Conservation (phyloP, 2,888 invertebrate genomes). For the Acleris holmiana region DNA sequence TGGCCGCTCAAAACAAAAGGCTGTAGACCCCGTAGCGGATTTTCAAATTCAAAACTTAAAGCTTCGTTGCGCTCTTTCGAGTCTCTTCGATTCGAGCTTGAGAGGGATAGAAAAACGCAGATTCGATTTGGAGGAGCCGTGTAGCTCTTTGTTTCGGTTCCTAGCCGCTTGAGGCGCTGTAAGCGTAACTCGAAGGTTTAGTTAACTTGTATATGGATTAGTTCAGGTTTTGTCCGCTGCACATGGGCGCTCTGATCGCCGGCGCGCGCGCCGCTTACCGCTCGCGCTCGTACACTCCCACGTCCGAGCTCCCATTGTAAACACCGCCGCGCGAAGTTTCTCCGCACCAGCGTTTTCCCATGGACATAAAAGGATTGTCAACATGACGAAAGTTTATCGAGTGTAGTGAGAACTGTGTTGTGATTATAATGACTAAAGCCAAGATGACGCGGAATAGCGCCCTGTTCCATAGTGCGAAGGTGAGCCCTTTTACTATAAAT, state of each 20-base stretch:
- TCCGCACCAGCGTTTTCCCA: constrained; percentile 55
- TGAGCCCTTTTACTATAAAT: constrained; percentile 62
- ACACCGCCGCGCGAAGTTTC: constrained; percentile 64
- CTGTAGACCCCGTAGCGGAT: constrained; percentile 35
- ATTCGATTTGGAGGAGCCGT: neutral
- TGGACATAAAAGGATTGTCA: constrained; percentile 58
- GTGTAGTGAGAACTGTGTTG: constrained; percentile 69
- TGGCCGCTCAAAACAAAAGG: constrained; percentile 64
- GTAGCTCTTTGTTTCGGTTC: constrained; percentile 47
- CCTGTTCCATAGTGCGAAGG: constrained; percentile 91
- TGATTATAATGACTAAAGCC: constrained; percentile 84
- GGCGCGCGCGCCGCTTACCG: constrained; percentile 56
- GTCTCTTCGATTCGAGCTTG: neutral
- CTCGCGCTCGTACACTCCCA: constrained; percentile 67
- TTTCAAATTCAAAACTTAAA: too few species aligned
- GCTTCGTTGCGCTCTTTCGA: neutral
- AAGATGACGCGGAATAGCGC: constrained; percentile 85
- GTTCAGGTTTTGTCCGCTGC: constrained; percentile 69
- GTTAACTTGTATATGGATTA: constrained; percentile 46
- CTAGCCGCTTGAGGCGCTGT: constrained; percentile 53
- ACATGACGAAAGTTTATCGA: constrained; percentile 62
- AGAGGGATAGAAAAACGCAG: neutral
- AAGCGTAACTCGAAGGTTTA: neutral
- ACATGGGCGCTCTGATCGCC: constrained; percentile 61
- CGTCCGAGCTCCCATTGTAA: constrained; percentile 75